Evolutionary conservation across 2,113 vertebrate species (phyloP).

Genomic region (Indicator maculatus): DNA sequence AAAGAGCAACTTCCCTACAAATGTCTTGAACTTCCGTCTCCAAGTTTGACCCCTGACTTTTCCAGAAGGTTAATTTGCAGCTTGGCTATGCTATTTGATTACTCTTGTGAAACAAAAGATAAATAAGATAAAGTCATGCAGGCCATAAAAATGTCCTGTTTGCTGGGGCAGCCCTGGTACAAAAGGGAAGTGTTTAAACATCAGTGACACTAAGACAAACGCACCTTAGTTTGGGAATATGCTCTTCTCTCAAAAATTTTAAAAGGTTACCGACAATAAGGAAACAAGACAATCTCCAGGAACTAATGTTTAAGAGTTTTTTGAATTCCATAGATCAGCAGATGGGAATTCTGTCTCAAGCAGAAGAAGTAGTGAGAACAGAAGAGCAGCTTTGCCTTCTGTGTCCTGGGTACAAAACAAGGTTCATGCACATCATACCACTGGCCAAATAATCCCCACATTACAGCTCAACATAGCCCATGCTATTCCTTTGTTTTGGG

Average conservation of each 20-base stretch:
- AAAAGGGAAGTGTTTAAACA: background rate
- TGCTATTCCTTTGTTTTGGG: background rate
- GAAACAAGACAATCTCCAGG: background rate
- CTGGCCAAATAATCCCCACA: background rate
- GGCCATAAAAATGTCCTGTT: background rate
- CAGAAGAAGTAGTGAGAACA: background rate
- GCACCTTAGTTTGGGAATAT: background rate
- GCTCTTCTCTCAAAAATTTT: background rate
- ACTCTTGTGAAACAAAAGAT: background rate
- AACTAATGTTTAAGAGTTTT: background rate
- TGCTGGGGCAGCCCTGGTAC: background rate
- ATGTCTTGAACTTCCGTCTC: background rate
- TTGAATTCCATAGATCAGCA: background rate
- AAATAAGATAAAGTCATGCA: background rate
- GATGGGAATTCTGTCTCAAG: background rate
- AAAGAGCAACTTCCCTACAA: background rate
- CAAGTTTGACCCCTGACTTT: background rate
- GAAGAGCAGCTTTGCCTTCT: background rate
- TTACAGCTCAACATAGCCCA: background rate
- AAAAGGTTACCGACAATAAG: background rate
- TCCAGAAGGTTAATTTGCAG: background rate
- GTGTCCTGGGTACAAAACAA: background rate
- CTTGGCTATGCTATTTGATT: background rate
- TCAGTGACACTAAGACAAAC: background rate
- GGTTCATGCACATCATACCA: rapidly evolving